phyloP scores from a whole-genome alignment of 2,888 invertebrate species.

The Trichogramma dendrolimi region DNA sequence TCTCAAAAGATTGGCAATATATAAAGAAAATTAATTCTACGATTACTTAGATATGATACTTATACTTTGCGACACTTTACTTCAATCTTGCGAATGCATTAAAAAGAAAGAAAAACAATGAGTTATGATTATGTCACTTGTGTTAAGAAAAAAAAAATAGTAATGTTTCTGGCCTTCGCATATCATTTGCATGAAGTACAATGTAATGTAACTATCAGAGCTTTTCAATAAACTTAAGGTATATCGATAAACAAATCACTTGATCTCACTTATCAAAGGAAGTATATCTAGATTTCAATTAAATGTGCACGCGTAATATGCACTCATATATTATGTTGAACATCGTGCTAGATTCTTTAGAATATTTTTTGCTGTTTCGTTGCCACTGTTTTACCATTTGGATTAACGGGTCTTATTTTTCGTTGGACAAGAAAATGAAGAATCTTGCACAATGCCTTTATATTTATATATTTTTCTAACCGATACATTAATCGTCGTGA shows the following conservation, averaged over 20 bases:
- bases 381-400: no score
- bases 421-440: neutral
- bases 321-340: no score
- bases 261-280: no score
- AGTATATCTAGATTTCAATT: no score
- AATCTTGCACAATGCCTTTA: slow-evolving; percentile 11
- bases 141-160: slow-evolving; percentile 28
- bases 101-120: slow-evolving; percentile 44
- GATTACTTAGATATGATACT: slow-evolving; percentile 49
- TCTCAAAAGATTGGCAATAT: slow-evolving; percentile 31
- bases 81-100: slow-evolving; percentile 52
- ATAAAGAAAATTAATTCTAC: slow-evolving; percentile 42
- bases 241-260: no score
- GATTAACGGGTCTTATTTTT: no score
- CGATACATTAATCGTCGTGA: neutral
- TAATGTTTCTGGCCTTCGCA: slow-evolving; percentile 48
- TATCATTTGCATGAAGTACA: slow-evolving; percentile 10
- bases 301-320: no score
- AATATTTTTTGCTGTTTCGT: no score
- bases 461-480: no score
- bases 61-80: slow-evolving; percentile 52
- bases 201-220: no score
- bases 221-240: no score
- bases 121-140: slow-evolving; percentile 48
- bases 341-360: no score